A percentile compares a stretch with the other conserved stretches of the same genome.
These are phyloP conservation scores for Ceuthmochares aereus DNA, from an alignment of 2,113 vertebrate species.

Conservation along the genomic window DNA sequence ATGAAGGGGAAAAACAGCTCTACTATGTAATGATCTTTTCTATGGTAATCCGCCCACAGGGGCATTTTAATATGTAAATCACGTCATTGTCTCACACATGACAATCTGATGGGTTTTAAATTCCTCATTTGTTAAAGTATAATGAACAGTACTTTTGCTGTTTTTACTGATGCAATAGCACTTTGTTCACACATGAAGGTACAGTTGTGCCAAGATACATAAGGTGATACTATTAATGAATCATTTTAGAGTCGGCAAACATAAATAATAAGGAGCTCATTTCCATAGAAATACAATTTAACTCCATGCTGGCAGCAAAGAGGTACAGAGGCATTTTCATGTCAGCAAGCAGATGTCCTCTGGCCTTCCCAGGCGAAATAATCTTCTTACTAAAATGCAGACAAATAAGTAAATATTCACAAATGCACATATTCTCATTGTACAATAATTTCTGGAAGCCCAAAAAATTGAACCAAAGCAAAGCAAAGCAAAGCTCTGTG, in stretches of 20 bases:
- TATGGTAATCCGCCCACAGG: conserved; percentile 48
- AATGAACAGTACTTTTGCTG: conserved; percentile 50
- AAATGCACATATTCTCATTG: background rate
- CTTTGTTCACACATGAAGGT: conserved; percentile 5
- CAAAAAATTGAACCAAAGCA: background rate
- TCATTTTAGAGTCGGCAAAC: conserved; percentile 39
- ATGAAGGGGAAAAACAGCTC: conserved; percentile 32
- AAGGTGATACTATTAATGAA: conserved; percentile 40
- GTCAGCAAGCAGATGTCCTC: background rate
- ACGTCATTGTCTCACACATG: conserved; percentile 36
- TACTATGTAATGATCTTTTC: conserved; percentile 43
- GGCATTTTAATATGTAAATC: conserved; percentile 60
- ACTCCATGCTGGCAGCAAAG: conserved; percentile 15
- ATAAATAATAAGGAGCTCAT: conserved; percentile 29
- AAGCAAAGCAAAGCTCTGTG: background rate
- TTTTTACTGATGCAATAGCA: conserved; percentile 8
- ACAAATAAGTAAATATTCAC: background rate
- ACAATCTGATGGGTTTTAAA: conserved; percentile 55
- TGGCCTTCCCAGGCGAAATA: background rate
- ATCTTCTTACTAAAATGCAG: background rate
- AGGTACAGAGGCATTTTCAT: background rate
- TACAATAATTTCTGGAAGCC: background rate
- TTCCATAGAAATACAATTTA: conserved; percentile 53
- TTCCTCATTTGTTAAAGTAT: conserved; percentile 42
- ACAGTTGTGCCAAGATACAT: background rate